A percentile compares a stretch with the other conserved stretches of the same genome.
Conservation (phyloP, 2,113 vertebrate species). For the Lasiurus borealis region DNA sequence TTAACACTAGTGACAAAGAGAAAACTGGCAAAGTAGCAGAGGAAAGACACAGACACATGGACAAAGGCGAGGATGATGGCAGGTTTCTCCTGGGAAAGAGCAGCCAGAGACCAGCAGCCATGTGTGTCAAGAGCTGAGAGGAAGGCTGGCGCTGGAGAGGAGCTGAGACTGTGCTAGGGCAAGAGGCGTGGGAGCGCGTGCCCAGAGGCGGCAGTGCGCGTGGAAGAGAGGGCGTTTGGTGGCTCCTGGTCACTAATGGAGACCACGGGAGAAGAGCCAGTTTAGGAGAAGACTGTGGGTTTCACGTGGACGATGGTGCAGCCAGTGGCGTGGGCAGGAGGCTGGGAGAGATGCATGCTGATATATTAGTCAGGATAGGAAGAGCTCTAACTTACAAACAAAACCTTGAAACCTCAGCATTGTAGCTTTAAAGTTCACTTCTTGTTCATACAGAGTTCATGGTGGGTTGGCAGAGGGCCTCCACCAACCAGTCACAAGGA, state of each 20-base stretch:
- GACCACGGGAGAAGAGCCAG: background rate
- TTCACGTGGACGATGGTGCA: fast-evolving
- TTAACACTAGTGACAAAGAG: background rate
- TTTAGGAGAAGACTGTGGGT: background rate
- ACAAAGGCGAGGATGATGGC: background rate
- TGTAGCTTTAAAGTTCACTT: background rate
- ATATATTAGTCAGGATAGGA: background rate
- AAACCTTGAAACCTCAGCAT: background rate
- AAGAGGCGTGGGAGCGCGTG: background rate
- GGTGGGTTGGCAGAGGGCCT: background rate
- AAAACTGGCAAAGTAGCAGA: background rate
- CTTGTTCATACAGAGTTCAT: background rate
- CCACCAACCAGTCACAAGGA: background rate
- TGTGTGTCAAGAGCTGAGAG: background rate
- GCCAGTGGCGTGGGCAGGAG: background rate
- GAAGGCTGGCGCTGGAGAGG: background rate
- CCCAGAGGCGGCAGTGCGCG: background rate
- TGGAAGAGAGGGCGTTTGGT: background rate
- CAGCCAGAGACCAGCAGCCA: background rate
- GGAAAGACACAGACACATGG: background rate
- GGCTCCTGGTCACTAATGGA: background rate
- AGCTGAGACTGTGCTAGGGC: background rate
- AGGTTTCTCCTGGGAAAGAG: background rate
- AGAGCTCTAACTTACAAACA: background rate
- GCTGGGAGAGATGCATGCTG: background rate